Percentiles rank a stretch among this genome's conserved stretches.
Evolutionary conservation across 2,113 vertebrate genomes (phyloP).

Genomic region (Ceyx cyanopectus): DNA sequence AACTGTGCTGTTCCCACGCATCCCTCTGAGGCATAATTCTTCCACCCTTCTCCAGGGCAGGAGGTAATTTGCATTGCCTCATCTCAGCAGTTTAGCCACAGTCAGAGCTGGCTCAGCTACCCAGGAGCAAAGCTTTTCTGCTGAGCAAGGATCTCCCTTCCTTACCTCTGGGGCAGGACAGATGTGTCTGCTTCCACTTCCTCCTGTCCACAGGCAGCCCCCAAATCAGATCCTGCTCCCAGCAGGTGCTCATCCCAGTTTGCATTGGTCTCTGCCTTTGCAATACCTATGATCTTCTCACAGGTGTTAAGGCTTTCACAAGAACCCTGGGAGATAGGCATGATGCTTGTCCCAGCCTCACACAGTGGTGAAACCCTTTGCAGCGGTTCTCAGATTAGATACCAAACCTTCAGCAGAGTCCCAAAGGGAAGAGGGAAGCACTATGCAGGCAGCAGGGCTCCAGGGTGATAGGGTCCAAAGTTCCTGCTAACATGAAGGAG

Average conservation of each 20-base stretch:
- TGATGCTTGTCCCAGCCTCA: background rate
- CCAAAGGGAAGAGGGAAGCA: background rate
- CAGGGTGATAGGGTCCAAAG: background rate
- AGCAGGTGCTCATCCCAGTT: background rate
- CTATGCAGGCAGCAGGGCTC: background rate
- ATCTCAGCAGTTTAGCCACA: background rate
- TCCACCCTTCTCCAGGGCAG: background rate
- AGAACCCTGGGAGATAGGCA: background rate
- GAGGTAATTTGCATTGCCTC: background rate
- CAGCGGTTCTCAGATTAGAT: background rate
- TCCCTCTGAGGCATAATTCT: background rate
- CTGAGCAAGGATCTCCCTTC: background rate
- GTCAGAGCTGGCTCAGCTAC: background rate
- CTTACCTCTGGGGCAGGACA: background rate
- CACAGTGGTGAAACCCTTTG: background rate
- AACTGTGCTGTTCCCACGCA: rapidly evolving
- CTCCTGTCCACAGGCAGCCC: background rate
- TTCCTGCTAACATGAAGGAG: background rate
- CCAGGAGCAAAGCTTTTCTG: background rate
- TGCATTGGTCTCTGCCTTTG: background rate
- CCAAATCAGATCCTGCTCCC: background rate
- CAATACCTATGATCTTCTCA: background rate
- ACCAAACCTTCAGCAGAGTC: rapidly evolving
- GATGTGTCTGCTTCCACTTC: background rate
- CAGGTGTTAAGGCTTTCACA: background rate